A percentile compares a stretch with the other conserved stretches of the same genome.
phyloP scores from a whole-genome alignment of 2,888 invertebrate species.

The Callyntrura guangdongensis region DNA sequence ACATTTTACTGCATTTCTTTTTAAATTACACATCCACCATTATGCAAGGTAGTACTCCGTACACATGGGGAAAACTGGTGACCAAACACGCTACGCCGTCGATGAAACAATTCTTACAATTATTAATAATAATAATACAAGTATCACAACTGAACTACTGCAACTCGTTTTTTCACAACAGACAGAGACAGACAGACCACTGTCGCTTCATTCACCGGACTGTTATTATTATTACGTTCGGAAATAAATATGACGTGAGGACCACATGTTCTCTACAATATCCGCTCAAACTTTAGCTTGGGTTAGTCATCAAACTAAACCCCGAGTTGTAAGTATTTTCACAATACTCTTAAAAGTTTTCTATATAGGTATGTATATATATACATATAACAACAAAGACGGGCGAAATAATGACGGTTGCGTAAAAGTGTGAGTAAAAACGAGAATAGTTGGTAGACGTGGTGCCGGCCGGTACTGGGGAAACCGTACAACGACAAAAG shows the following conservation, averaged over 20 bases:
- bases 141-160: not conserved
- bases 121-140: too few species aligned
- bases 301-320: slow-evolving; percentile 21
- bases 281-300: slow-evolving; percentile 7
- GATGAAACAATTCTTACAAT: slow-evolving; percentile 1
- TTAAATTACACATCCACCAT: slow-evolving; percentile 36
- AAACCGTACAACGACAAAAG: not conserved
- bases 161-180: slow-evolving; percentile 1
- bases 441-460: not conserved
- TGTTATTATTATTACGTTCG: not conserved
- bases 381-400: not conserved
- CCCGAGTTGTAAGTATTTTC: not conserved
- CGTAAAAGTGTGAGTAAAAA: not conserved
- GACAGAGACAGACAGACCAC: not conserved
- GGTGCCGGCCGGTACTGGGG: slow-evolving; percentile 37
- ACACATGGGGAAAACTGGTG: slow-evolving; percentile 17
- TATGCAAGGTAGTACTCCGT: not conserved
- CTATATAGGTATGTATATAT: not conserved
- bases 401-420: not conserved
- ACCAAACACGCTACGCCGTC: slow-evolving; percentile 19
- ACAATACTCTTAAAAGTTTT: too few species aligned
- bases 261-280: slow-evolving; percentile 45
- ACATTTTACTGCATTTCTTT: slow-evolving; percentile 50
- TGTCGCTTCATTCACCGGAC: slow-evolving; percentile 14
- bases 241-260: slow-evolving; percentile 14